These are phyloP conservation scores for Poeciliopsis paucimaculata DNA, from an alignment of 2,797 vertebrate species.

Conservation along the genomic window DNA sequence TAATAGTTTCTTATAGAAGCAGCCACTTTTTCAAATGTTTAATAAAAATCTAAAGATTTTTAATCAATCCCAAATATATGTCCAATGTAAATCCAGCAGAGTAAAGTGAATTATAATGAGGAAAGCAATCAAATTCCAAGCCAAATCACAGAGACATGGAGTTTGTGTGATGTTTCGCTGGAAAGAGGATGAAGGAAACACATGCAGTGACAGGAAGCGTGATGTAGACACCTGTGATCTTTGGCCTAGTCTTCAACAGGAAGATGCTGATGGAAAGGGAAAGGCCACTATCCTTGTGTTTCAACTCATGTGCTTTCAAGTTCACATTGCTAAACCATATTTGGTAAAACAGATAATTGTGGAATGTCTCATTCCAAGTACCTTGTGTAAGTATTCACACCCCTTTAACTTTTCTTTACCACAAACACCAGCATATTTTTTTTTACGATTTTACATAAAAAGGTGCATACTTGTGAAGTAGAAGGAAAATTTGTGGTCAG, in stretches of 20 bases:
- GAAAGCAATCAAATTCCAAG: background rate
- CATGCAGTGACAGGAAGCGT: conserved; percentile 74
- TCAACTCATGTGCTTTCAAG: conserved; percentile 3
- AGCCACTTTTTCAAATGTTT: background rate
- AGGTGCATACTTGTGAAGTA: background rate
- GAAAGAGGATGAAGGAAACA: conserved; percentile 74
- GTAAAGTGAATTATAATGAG: background rate
- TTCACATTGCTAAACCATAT: conserved; percentile 9
- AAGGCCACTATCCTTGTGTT: conserved; percentile 42
- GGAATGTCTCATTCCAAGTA: background rate
- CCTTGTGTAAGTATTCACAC: background rate
- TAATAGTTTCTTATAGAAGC: background rate
- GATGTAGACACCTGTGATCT: conserved; percentile 81
- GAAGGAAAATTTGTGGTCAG: background rate
- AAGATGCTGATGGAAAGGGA: conserved; percentile 73
- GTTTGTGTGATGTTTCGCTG: conserved; percentile 50
- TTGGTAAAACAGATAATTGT: background rate
- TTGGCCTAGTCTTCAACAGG: conserved; percentile 78
- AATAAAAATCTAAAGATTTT: background rate
- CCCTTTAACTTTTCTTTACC: background rate
- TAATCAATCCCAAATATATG: conserved; percentile 4
- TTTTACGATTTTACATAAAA: background rate
- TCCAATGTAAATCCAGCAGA: background rate
- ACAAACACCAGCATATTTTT: background rate
- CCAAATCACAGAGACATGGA: conserved; percentile 10